Conservation (phyloP, 1,140 invertebrate genomes). For the Pinna nobilis region DNA sequence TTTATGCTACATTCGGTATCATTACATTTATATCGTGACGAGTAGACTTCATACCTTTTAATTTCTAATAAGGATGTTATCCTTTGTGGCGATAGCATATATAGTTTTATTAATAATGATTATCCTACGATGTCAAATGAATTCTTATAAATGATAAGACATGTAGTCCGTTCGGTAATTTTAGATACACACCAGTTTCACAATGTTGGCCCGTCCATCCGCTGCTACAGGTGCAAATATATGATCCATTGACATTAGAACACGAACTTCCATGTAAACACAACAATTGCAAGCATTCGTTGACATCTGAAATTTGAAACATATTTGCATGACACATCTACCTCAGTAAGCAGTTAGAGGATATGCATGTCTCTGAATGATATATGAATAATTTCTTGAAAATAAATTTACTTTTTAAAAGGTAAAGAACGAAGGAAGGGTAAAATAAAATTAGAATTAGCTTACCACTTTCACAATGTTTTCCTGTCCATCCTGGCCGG, state of each 20-base stretch:
- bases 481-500: slow-evolving; percentile 38
- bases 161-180: no score
- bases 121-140: no score
- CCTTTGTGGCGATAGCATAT: no score
- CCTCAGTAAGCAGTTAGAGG: slow-evolving; percentile 75
- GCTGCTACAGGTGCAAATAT: slow-evolving; percentile 75
- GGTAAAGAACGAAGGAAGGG: neutral
- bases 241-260: slow-evolving; percentile 78
- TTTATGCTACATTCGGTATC: no score
- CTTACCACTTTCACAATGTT: slow-evolving; percentile 35
- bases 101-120: no score
- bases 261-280: slow-evolving; percentile 92
- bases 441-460: neutral
- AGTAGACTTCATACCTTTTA: no score
- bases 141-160: no score
- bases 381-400: slow-evolving; percentile 50
- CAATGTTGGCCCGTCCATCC: slow-evolving; percentile 80
- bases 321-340: neutral
- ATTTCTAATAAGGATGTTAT: no score
- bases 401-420: slow-evolving; percentile 29
- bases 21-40: no score
- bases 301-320: slow-evolving; percentile 77
- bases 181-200: slow-evolving; percentile 20
- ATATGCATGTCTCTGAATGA: slow-evolving; percentile 81
- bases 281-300: slow-evolving; percentile 93